Base-by-base conservation (phyloP, 1,140 invertebrate genomes). In the Matsumurasca onukii region DNA sequence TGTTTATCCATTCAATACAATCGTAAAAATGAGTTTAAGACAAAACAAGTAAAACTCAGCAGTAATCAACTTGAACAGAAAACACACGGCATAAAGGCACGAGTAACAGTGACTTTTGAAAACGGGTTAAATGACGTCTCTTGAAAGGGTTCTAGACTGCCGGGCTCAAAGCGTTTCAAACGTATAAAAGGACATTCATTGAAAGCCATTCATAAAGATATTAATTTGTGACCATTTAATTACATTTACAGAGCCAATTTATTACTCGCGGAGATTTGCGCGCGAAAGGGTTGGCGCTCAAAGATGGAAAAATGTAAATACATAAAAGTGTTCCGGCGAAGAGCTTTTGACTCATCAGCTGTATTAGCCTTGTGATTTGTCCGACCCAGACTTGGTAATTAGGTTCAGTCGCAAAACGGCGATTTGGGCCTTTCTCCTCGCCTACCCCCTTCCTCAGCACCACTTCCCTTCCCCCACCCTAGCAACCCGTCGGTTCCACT, bases 231-330 rank as follows among this genome's bases (percentile, higher is more conserved):
- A 22, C 55, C 55, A 24, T 59, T 59, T 59, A 59, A 59, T 59
- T 59, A 59, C 55, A 59, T 22, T 59, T 59, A 59, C 3, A 22
- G 49, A 52, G 24, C 25, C 2, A 27, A n/a, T 59, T 59, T 27
- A 24, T 59, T 39, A 39, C 34, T 39, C 34, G 55, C 55, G 55
- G 55, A 59, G 55, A 59, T 59, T 29, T 59, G 25, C 13, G 55
- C 24, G 15, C 55, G 5, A 59, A 59, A 59, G 55, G 55, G 55
- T 24, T 27, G 5, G 5, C 9, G 17, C 34, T 9, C 34, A 59
- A 59, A 59, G 55, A 59, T 27, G 34, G 55, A 59, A 59, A 59
- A 59, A 59, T 25, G 24, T 59, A 59, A 59, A 59, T 59, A 59
- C 55, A 59, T 27, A 59, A 59, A 59, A 52, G 49, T 52, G 49